phyloP scores from a whole-genome alignment of 2,113 vertebrate species.

The Potamarius usumacintae region DNA sequence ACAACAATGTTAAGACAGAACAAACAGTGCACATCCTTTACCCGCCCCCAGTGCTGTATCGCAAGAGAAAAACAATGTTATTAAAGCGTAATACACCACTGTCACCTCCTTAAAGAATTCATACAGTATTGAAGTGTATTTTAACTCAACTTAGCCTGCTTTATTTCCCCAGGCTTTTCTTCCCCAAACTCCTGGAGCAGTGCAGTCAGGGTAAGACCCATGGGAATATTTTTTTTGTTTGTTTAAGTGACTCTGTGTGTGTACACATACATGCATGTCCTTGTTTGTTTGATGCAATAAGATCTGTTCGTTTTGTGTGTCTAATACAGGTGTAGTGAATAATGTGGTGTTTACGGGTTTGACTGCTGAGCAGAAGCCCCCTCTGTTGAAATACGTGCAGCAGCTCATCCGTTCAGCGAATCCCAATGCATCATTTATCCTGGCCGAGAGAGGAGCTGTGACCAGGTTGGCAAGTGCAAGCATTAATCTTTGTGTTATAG shows the following conservation, averaged over 20 bases:
- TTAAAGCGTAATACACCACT: not conserved
- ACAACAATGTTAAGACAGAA: not conserved
- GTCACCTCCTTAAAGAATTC: not conserved
- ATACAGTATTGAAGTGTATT: not conserved
- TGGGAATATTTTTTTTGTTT: not conserved
- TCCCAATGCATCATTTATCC: conserved; percentile 81
- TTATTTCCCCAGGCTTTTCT: conserved; percentile 77
- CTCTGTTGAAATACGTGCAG: conserved; percentile 82
- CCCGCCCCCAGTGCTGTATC: not conserved
- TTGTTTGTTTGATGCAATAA: not conserved
- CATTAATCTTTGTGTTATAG: not conserved
- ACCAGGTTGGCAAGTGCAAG: conserved; percentile 75
- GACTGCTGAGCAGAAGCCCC: conserved; percentile 81
- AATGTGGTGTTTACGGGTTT: conserved; percentile 87
- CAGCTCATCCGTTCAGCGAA: conserved; percentile 87
- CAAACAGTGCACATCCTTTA: not conserved
- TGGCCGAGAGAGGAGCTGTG: conserved; percentile 87
- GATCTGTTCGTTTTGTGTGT: conserved; percentile 23
- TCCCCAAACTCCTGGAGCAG: conserved; percentile 94
- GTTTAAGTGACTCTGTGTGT: not conserved
- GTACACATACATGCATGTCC: not conserved
- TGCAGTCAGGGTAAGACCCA: conserved; percentile 86
- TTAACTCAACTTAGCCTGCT: conserved; percentile 22
- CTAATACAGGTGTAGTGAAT: conserved; percentile 83
- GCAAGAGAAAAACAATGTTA: not conserved